Evolutionary conservation across 2,797 vertebrate species (phyloP), one percentile per base, ranked within the genome.

Genomic region (Micrastur ruficollis): DNA sequence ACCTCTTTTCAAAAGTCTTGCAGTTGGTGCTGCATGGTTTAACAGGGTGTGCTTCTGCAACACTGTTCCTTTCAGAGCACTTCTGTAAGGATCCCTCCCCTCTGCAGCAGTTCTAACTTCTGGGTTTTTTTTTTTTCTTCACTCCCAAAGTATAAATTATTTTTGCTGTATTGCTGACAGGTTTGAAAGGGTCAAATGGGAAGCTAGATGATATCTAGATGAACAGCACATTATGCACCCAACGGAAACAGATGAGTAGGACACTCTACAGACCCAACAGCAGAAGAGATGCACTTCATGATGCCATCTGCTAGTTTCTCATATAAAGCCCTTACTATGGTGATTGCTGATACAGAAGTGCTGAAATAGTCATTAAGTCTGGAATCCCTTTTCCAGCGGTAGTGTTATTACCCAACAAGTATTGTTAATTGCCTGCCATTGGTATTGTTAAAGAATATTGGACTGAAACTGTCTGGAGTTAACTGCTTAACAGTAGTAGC

Each of bases 271-370:
- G 79, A 75, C 8, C 6, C 40, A 73, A 21, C 3, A 73, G 18
- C 40, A 59, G 53, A 88, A 74, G 19, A 86, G 18, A 66, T 26
- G 13, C 15, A 12, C 87, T 85, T 71, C n/a, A 23, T 46, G 4
- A n/a, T 71, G 14, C 83, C 73, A 62, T 92, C 88, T 96, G 42
- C 40, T 74, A 76, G 26, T 92, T 87, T 89, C 55, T 78, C 36
- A n/a, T 52, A 63, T 52, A 76, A 85, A 93, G 12, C n/a, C 19
- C 78, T 93, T 85, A 25, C 18, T 71, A 22, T 2, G 1, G 25
- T 52, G 42, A 47, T 49, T 68, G 36, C 29, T 80, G 63, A 67
- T 52, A 55, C 4, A 59, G 59, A 67, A 92, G 26, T 67, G 38
- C 36, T 84, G 55, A 73, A 82, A 85, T 14, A 92, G 27, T 59